phyloP scores from a whole-genome alignment of 2,888 invertebrate genomes.

The Lepetodrilus schrolli region DNA sequence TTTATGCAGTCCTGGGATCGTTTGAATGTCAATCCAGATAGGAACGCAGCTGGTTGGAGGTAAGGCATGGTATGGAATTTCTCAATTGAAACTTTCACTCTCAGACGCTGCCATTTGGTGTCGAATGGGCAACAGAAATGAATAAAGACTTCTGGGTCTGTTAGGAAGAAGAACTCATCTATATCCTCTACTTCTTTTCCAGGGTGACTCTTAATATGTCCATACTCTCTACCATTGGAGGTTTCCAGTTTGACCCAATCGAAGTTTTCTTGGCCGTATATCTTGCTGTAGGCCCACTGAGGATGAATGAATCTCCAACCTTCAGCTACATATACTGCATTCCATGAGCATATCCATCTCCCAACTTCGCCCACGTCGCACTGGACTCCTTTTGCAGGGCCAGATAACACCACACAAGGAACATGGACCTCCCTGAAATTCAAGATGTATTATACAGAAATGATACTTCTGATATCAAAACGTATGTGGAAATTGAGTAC shows the following conservation, averaged over 20 bases:
- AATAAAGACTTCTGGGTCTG: slow-evolving; percentile 54
- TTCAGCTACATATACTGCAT: slow-evolving; percentile 48
- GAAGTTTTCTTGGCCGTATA: slow-evolving; percentile 41
- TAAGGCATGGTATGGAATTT: not conserved
- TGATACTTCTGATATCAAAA: no score
- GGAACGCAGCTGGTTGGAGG: not conserved
- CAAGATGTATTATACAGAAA: not conserved
- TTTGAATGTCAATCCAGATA: not conserved
- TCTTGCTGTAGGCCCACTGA: slow-evolving; percentile 45
- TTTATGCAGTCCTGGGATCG: not conserved
- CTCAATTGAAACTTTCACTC: not conserved
- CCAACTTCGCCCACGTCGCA: slow-evolving; percentile 44
- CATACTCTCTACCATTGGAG: not conserved
- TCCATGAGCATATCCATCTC: slow-evolving; percentile 44
- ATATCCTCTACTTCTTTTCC: slow-evolving; percentile 18
- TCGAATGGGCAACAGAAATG: slow-evolving; percentile 53
- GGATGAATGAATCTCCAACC: slow-evolving; percentile 48
- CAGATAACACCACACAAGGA: slow-evolving; percentile 46
- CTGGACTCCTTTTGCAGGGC: slow-evolving; percentile 46
- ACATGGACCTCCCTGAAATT: slow-evolving; percentile 24
- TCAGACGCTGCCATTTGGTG: slow-evolving; percentile 51
- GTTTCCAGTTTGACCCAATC: slow-evolving; percentile 34
- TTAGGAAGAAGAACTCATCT: slow-evolving; percentile 54
- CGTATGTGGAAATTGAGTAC: no score
- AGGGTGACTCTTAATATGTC: not conserved